phyloP scores from a whole-genome alignment of 1,140 invertebrate genomes.

The Drosophila chauvacae region DNA sequence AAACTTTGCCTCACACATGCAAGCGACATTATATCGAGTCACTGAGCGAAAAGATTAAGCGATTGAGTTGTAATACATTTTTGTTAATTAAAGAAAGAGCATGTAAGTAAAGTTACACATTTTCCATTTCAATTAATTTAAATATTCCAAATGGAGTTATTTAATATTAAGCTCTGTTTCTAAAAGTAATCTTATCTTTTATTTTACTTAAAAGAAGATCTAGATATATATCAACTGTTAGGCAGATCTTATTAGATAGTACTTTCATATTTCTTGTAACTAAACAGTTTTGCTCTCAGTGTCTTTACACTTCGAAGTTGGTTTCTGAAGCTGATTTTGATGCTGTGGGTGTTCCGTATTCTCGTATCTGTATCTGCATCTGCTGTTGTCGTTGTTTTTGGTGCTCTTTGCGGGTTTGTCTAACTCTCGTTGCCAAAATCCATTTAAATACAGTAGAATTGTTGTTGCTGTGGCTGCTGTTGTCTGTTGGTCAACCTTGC shows the following conservation, averaged over 20 bases:
- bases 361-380: constrained; percentile 21
- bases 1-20: constrained; percentile 47
- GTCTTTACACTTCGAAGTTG: constrained; percentile 25
- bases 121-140: neutral
- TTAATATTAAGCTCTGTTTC: neutral
- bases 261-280: neutral
- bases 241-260: neutral
- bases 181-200: neutral
- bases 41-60: neutral
- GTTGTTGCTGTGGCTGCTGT: constrained; percentile 35
- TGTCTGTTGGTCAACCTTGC: constrained; percentile 71
- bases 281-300: constrained; percentile 6
- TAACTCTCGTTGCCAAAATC: constrained; percentile 74
- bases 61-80: neutral
- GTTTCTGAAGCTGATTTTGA: constrained; percentile 31
- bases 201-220: too few species aligned
- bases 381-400: constrained; percentile 13
- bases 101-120: neutral
- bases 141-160: neutral
- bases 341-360: constrained; percentile 39
- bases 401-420: constrained; percentile 46
- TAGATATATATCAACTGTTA: too few species aligned
- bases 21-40: constrained; percentile 39
- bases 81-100: too few species aligned
- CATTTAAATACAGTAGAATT: constrained; percentile 72